phyloP scores from a whole-genome alignment of 2,888 invertebrate species.

The Cryptophagus acutangulus region DNA sequence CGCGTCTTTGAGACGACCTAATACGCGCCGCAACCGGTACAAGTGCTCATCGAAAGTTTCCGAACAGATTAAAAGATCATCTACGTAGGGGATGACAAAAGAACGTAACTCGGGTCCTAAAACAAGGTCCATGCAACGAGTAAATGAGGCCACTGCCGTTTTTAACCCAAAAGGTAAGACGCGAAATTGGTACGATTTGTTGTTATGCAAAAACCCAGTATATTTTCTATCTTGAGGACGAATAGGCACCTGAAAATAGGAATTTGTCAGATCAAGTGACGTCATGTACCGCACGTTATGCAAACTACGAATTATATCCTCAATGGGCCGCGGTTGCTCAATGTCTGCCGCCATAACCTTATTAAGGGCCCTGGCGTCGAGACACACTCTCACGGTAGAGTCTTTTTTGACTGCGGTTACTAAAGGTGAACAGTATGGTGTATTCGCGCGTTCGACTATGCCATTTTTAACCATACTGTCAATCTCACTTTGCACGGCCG shows the following conservation, averaged over 20 bases:
- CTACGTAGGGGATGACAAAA: conserved; percentile 18
- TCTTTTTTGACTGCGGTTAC: conserved; percentile 5
- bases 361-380: conserved; percentile 3
- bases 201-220: conserved; percentile 26
- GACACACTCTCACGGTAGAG: not conserved
- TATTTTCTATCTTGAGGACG: conserved; percentile 19
- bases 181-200: conserved; percentile 20
- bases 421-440: conserved; percentile 4
- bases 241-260: conserved; percentile 29
- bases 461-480: conserved; percentile 8
- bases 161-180: conserved; percentile 22
- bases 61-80: conserved; percentile 23
- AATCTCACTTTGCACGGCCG: conserved; percentile 2
- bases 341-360: conserved; percentile 13
- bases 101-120: conserved; percentile 17
- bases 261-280: conserved; percentile 23
- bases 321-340: conserved; percentile 14
- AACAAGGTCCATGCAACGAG: conserved; percentile 16
- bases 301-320: conserved; percentile 22
- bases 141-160: conserved; percentile 19
- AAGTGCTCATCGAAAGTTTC: conserved; percentile 18
- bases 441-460: conserved; percentile 7
- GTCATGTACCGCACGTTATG: conserved; percentile 19
- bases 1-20: conserved; percentile 13
- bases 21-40: conserved; percentile 16